Percentiles rank a stretch among this genome's conserved stretches.
phyloP scores from a whole-genome alignment of 1,140 invertebrate genomes.

The Globodera ellingtonae region DNA sequence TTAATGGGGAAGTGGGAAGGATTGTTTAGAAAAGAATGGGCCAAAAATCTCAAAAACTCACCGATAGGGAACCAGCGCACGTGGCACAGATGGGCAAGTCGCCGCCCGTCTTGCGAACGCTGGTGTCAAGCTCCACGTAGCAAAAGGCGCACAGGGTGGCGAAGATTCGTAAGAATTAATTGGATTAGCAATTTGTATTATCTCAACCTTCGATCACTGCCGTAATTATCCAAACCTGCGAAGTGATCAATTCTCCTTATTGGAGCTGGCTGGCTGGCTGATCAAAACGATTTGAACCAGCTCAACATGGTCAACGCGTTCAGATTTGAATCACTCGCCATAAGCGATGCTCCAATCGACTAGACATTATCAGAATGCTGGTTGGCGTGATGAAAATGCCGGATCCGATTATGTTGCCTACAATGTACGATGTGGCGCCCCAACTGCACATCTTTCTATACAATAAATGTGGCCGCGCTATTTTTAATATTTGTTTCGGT shows the following conservation, averaged over 20 bases:
- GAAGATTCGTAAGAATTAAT: no score
- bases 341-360: constrained; percentile 29
- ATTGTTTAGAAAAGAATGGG: constrained; percentile 4
- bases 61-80: constrained; percentile 44
- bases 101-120: constrained; percentile 47
- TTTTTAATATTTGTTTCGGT: no score
- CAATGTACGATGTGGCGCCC: constrained; percentile 38
- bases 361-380: constrained; percentile 31
- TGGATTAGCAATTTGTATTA: no score
- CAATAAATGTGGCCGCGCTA: no score
- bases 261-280: no score
- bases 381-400: constrained; percentile 42
- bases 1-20: constrained; percentile 9
- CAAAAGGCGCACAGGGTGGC: constrained; percentile 31
- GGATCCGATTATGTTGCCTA: constrained; percentile 42
- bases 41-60: neutral
- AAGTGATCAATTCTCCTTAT: neutral
- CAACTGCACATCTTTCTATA: no score
- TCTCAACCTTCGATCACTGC: no score
- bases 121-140: constrained; percentile 54
- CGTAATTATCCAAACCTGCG: constrained; percentile 29
- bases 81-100: constrained; percentile 57
- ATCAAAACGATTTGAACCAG: no score
- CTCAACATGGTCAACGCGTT: no score
- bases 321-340: neutral